Conservation (phyloP, 1,140 invertebrate species). For the Muscidifurax raptorellus region DNA sequence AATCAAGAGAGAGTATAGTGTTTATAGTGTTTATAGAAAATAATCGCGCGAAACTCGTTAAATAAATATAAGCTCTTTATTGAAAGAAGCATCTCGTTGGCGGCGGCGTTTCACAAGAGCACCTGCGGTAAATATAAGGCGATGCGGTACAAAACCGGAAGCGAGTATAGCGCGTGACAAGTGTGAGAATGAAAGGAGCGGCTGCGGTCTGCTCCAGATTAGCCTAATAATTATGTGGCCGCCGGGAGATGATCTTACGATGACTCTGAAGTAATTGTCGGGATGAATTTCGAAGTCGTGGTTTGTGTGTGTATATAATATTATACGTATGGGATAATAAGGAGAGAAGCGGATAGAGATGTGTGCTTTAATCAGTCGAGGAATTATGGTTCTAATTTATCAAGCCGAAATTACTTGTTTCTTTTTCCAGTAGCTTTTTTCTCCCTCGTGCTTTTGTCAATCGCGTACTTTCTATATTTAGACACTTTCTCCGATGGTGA, state of each 20-base stretch:
- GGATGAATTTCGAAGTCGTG: background rate
- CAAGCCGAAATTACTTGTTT: background rate
- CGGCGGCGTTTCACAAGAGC: no score
- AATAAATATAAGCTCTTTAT: no score
- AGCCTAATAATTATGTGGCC: slow-evolving; percentile 18
- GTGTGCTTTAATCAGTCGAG: background rate
- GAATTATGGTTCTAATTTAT: background rate
- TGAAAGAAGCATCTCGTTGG: no score
- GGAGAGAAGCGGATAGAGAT: background rate
- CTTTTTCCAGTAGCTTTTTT: background rate
- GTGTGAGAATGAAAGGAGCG: slow-evolving; percentile 4
- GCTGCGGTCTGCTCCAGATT: background rate
- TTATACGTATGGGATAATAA: background rate
- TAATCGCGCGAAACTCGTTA: no score
- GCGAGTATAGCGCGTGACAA: background rate
- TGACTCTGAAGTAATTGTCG: slow-evolving; percentile 15
- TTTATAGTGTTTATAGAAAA: no score
- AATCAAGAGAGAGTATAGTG: no score
- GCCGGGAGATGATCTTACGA: background rate
- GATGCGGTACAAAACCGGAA: background rate
- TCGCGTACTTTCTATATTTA: slow-evolving; percentile 1
- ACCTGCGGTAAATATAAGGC: background rate
- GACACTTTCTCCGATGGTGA: background rate
- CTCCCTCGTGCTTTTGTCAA: background rate
- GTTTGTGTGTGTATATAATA: background rate